Base-by-base conservation (phyloP, 2,888 invertebrate species). In the Macrosiphum euphorbiae region DNA sequence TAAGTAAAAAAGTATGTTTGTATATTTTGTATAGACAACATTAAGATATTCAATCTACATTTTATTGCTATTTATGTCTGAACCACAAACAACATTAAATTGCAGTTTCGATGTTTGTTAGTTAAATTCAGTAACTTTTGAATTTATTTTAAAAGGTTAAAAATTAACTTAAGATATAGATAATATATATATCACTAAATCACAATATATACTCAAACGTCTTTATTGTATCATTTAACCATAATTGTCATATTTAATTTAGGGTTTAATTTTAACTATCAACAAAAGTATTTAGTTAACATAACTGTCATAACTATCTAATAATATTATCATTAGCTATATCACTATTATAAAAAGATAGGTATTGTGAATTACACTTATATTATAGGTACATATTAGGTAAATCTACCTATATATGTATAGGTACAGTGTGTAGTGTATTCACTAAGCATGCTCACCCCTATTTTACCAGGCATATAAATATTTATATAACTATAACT, bases 1-100 rank as follows among this genome's bases (percentile, higher is more conserved):
- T 78, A 78, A 78, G 78, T 78, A 78, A 78, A 78, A 78, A 78
- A 35, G 35, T 78, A 78, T 78, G 78, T 35, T 35, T 78, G 78
- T 35, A 41, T 55, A 52, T 52, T 67, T 67, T 35, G 16, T 67
- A 67, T 67, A 67, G 13, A n/a, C n/a, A 67, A 35, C n/a, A 67
- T 67, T 67, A 67, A 67, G 67, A 35, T 67, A 67, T 67, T 67
- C 5, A 16, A 67, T 67, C 16, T 16, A 67, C 13, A 67, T 67
- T 67, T 16, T 16, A 67, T 67, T 67, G 16, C n/a, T 67, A 67
- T 35, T 78, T 35, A 35, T 35, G 35, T 78, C 20, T 35, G 20
- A 35, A 35, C 78, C 35, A 78, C 20, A 35, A 20, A 8, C 78
- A 35, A 35, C 1, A 78, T 78, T 35, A 0, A 78, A 35, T 35